A percentile compares a stretch with the other conserved stretches of the same genome.
These are phyloP conservation scores for Yoshiicerus persimilis DNA, from an alignment of 1,140 invertebrate species.

Conservation along the genomic window DNA sequence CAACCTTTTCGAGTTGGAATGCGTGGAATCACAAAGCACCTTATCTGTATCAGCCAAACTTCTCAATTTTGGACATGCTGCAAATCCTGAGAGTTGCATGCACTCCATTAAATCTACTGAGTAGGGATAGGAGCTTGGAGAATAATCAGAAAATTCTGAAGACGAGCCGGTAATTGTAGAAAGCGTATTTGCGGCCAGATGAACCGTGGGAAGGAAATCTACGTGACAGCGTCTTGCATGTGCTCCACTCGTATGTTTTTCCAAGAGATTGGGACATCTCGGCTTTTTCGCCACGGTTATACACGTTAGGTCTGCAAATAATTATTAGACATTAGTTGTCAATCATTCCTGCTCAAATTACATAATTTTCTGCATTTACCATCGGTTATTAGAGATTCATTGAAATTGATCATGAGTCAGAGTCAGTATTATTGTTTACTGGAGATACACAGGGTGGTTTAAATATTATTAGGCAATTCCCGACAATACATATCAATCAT, in stretches of 20 bases:
- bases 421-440: not conserved
- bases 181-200: conserved; percentile 1
- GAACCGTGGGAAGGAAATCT: conserved; percentile 45
- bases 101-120: conserved; percentile 43
- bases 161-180: not conserved
- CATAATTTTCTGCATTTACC: not conserved
- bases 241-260: conserved; percentile 26
- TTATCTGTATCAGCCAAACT: conserved; percentile 54
- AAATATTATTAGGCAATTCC: too few species aligned
- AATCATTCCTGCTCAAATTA: not conserved
- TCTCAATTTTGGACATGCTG: conserved; percentile 55
- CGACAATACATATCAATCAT: too few species aligned
- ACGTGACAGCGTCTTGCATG: conserved; percentile 43
- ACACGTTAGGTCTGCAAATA: conserved; percentile 41
- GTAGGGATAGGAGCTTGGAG: not conserved
- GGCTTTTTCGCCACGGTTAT: conserved; percentile 43
- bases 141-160: not conserved
- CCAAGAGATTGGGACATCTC: conserved; percentile 46
- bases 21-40: conserved; percentile 58
- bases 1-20: conserved; percentile 55
- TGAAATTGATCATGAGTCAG: not conserved
- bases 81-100: conserved; percentile 52
- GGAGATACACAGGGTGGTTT: not conserved
- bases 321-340: not conserved
- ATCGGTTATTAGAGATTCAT: not conserved